Percentiles rank a stretch among this genome's conserved stretches.
These are phyloP conservation scores for Okamejei kenojei DNA, from an alignment of 2,797 vertebrate species.

Conservation along the genomic window DNA sequence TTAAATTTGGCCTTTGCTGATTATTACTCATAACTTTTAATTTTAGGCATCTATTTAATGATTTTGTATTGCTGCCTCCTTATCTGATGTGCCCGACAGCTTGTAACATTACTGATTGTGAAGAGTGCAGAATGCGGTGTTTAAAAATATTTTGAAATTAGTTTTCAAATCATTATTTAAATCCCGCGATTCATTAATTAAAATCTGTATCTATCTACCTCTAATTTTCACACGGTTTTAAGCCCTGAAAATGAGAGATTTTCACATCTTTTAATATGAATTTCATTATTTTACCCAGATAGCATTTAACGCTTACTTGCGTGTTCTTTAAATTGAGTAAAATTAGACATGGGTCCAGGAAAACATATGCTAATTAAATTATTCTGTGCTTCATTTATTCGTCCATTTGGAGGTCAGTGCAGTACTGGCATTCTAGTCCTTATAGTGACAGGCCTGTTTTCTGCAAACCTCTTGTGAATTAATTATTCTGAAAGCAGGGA, in stretches of 20 bases:
- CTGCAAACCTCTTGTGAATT: slow-evolving; percentile 25
- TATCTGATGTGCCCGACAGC: neutral
- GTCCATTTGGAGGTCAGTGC: neutral
- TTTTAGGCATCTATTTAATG: neutral
- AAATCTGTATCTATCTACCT: neutral
- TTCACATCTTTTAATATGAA: neutral
- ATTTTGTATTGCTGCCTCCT: neutral
- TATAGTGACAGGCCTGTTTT: slow-evolving; percentile 19
- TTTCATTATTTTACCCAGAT: neutral
- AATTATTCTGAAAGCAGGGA: slow-evolving; percentile 26
- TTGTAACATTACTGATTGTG: neutral
- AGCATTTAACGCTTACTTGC: neutral
- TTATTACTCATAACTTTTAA: neutral
- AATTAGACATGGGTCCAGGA: neutral
- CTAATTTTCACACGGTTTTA: neutral
- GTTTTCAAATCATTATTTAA: neutral
- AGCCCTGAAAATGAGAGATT: neutral
- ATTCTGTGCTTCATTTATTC: slow-evolving; percentile 4
- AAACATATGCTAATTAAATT: slow-evolving; percentile 34
- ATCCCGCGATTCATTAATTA: neutral
- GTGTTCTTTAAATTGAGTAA: slow-evolving; percentile 1
- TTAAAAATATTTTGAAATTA: neutral
- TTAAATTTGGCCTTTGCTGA: neutral
- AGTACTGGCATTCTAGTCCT: neutral
- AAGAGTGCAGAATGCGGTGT: too few relatives aligned